A percentile compares a stretch with the other conserved stretches of the same genome.
Conservation (phyloP, 2,888 invertebrate species). For the Trichopoda pennipes region DNA sequence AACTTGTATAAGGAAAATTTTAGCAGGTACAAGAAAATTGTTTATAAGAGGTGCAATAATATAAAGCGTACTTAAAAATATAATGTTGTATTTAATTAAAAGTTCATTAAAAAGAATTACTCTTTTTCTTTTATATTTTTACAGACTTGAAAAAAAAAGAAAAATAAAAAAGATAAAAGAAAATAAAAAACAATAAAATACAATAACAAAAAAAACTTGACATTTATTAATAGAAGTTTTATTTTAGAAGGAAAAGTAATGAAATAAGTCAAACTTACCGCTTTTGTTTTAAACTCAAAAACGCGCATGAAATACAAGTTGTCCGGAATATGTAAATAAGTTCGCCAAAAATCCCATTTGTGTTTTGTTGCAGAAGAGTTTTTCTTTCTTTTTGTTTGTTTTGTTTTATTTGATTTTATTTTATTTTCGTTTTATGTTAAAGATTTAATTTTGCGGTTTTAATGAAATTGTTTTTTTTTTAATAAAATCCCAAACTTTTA, state of each 20-base stretch:
- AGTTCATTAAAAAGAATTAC: slow-evolving; percentile 12
- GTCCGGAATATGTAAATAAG: slow-evolving; percentile 9
- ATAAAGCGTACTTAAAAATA: neutral
- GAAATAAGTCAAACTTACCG: slow-evolving; percentile 48
- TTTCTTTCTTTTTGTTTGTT: slow-evolving; percentile 15
- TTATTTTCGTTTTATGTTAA: slow-evolving; percentile 18
- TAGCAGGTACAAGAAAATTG: slow-evolving; percentile 16
- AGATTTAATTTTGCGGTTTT: slow-evolving; percentile 41
- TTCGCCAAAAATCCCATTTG: slow-evolving; percentile 42
- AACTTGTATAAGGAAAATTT: slow-evolving; percentile 41
- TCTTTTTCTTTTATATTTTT: neutral
- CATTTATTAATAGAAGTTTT: slow-evolving; percentile 28
- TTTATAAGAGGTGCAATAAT: slow-evolving; percentile 13
- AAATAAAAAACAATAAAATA: neutral
- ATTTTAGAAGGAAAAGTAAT: too few relatives aligned
- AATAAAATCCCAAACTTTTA: slow-evolving; percentile 65
- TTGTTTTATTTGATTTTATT: too few relatives aligned
- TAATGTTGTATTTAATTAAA: slow-evolving; percentile 36
- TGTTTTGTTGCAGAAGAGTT: slow-evolving; percentile 2
- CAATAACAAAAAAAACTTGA: slow-evolving; percentile 9
- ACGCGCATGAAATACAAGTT: slow-evolving; percentile 19
- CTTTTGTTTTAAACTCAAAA: slow-evolving; percentile 32
- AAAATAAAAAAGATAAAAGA: too few relatives aligned
- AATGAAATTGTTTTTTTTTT: slow-evolving; percentile 27
- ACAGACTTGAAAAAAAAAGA: neutral